phyloP scores from a whole-genome alignment of 2,797 vertebrate genomes.

The Anniella stebbinsi region DNA sequence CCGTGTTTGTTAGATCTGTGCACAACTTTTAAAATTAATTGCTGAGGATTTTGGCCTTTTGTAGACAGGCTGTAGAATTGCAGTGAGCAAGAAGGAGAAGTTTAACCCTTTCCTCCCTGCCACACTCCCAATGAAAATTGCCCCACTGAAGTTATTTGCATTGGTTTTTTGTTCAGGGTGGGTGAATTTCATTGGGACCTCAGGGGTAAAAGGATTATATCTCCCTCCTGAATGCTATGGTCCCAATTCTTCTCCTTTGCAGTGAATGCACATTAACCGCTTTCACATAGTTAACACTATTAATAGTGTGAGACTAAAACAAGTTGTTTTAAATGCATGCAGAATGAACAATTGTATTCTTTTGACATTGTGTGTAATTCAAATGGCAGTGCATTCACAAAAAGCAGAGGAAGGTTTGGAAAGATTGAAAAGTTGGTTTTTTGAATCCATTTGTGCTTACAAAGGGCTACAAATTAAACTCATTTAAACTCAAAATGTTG shows the following conservation, averaged over 20 bases:
- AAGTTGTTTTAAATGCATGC: neutral
- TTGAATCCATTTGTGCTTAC: neutral
- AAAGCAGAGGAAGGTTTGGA: neutral
- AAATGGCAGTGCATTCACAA: neutral
- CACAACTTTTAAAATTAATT: slow-evolving; percentile 1
- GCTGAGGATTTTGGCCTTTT: neutral
- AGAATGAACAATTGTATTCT: neutral
- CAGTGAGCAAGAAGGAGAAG: neutral
- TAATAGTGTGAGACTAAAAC: neutral
- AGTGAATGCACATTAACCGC: neutral
- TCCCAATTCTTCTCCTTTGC: neutral
- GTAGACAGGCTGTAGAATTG: neutral
- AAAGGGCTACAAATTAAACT: neutral
- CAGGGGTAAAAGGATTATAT: neutral
- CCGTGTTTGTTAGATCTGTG: neutral
- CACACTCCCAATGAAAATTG: neutral
- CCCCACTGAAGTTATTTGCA: neutral
- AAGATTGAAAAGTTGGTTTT: neutral
- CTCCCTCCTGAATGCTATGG: neutral
- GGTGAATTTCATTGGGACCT: neutral
- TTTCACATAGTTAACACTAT: neutral
- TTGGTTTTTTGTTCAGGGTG: too few species aligned
- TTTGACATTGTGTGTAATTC: neutral
- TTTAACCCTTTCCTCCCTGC: neutral
- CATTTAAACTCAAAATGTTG: neutral